Base-by-base conservation (phyloP, 2,797 vertebrate species). In the Spea hammondii region DNA sequence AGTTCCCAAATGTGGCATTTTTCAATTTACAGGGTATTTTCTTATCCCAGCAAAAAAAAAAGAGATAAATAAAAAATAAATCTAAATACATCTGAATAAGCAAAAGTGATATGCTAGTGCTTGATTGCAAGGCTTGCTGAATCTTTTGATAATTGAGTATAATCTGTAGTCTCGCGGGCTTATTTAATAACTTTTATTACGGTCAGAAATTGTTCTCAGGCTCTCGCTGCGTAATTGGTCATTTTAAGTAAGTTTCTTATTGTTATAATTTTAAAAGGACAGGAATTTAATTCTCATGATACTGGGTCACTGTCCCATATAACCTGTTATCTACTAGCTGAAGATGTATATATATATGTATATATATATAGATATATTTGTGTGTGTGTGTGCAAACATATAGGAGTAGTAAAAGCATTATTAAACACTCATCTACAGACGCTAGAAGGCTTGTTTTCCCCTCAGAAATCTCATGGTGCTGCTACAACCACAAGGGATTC, bases 11-110 rank as follows among this genome's bases (percentile, higher is more conserved):
- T 77, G 79, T 77, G 57, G 62, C 32, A 69, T 73, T 82, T 77
- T 77, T 70, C 77, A 82, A 82, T 82, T 77, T 82, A 76, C 49
- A 77, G 79, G 74, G 70, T 73, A 77, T 77, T 82, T 67, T 77
- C 74, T 73, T 53, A 77, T 51, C 44, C 74, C 14, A 77, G 74
- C 74, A 82, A 78, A 72, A 72, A 77, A 57, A 12, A 53, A 53
- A 7, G 46, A 57, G 46, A 77, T 57, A 57, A 32, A 32, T 32
- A 3, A 32, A 17, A 32, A 32, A 32, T 32, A 60, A 55, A 45
- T 57, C 49, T n/a, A 62, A 76, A 76, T 71, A 80, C 71, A 73
- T 73, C 79, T 82, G 79, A 77, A 51, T 77, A 82, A 82, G 79
- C 79, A 53, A 82, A 81, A 77, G 74, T 55, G 45, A 53, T 59